phyloP scores from a whole-genome alignment of 2,113 vertebrate species.

The Misgurnus anguillicaudatus region DNA sequence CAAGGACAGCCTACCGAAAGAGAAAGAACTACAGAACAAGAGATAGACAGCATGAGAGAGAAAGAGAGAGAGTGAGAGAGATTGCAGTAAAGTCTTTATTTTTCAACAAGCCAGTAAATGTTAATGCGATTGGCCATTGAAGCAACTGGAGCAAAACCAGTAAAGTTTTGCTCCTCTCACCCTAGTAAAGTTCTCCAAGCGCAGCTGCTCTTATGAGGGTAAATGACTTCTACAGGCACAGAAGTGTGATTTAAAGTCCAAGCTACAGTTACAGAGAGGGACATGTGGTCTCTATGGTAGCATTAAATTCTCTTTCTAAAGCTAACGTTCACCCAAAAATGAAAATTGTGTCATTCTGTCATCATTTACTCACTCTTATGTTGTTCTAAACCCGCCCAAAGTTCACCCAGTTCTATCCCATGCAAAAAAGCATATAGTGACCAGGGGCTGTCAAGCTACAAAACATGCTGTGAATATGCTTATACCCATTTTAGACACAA shows the following conservation, averaged over 20 bases:
- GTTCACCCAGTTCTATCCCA: too few species aligned
- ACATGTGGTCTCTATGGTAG: background rate
- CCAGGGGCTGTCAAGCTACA: too few species aligned
- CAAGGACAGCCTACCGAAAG: slow-evolving; percentile 46
- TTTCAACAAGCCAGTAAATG: slow-evolving; percentile 41
- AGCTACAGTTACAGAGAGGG: slow-evolving; percentile 9
- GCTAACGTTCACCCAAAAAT: background rate
- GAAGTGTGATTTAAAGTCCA: slow-evolving; percentile 53
- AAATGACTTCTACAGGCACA: slow-evolving; percentile 58
- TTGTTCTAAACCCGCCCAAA: too few species aligned
- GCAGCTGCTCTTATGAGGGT: slow-evolving; percentile 1
- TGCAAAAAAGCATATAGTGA: too few species aligned
- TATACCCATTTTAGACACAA: too few species aligned
- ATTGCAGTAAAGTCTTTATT: slow-evolving; percentile 8
- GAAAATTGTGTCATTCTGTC: too few species aligned
- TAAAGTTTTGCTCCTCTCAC: background rate
- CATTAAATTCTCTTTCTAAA: background rate
- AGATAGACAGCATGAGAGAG: slow-evolving; percentile 1
- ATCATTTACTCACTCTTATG: too few species aligned
- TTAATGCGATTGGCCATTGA: slow-evolving; percentile 32
- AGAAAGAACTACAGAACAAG: slow-evolving; percentile 18
- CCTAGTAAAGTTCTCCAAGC: background rate
- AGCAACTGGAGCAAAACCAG: slow-evolving; percentile 29
- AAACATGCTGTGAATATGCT: too few species aligned
- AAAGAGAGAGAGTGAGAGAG: background rate